Percentiles rank a stretch among this genome's conserved stretches.
phyloP scores from a whole-genome alignment of 1,140 invertebrate genomes.

The Camponotus pennsylvanicus region DNA sequence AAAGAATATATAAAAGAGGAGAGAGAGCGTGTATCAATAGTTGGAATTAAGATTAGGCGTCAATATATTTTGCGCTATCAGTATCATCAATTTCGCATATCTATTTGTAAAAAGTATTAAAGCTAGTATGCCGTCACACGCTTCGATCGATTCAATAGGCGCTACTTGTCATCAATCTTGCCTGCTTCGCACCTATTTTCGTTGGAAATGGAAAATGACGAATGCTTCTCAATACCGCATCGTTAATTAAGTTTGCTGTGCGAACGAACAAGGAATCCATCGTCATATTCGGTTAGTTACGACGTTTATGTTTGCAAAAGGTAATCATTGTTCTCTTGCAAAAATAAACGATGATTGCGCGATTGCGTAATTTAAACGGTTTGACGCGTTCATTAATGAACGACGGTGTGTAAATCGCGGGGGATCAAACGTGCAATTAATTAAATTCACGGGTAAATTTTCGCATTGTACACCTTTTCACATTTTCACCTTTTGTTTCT shows the following conservation, averaged over 20 bases:
- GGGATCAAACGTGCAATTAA: constrained; percentile 28
- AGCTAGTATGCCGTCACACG: not conserved
- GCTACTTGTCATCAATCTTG: not conserved
- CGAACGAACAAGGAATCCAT: not conserved
- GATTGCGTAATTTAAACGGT: constrained; percentile 15
- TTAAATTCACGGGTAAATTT: constrained; percentile 26
- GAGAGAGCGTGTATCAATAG: not conserved
- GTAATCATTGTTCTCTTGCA: not conserved
- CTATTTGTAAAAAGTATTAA: constrained; percentile 1
- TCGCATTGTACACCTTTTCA: not conserved
- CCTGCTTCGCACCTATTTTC: not conserved
- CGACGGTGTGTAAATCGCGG: not conserved
- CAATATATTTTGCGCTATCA: not conserved
- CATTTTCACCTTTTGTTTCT: not conserved
- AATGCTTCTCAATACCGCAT: constrained; percentile 2
- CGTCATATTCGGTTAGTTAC: not conserved
- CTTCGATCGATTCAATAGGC: not conserved
- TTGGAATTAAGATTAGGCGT: not conserved
- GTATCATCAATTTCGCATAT: not conserved
- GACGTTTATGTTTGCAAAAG: not conserved
- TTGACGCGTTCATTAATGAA: constrained; percentile 20
- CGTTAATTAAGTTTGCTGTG: constrained; percentile 12
- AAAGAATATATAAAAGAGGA: not conserved
- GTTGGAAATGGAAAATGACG: not conserved
- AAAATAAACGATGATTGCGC: constrained; percentile 21